A percentile compares a stretch with the other conserved stretches of the same genome.
phyloP scores from a whole-genome alignment of 92 coral and sea anemone species.

The Desmophyllum pertusum region DNA sequence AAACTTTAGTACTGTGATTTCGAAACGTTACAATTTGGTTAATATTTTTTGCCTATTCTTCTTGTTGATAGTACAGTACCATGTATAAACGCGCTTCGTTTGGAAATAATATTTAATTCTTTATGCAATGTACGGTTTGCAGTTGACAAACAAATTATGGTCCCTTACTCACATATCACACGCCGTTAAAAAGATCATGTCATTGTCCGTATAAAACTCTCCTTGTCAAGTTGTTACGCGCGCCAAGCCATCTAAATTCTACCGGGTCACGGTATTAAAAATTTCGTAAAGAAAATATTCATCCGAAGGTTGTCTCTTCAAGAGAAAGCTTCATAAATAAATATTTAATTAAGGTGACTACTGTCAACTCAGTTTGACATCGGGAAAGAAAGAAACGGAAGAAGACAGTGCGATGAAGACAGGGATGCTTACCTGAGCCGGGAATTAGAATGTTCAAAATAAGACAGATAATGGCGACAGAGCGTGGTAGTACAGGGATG shows the following conservation, averaged over 20 bases:
- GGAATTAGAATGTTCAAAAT: slow-evolving; percentile 84
- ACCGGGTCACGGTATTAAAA: neutral
- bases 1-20: too few relatives aligned
- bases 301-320: neutral
- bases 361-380: slow-evolving; percentile 3
- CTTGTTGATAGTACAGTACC: neutral
- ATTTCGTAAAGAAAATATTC: neutral
- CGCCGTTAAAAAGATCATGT: neutral
- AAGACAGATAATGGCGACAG: slow-evolving; percentile 82
- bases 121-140: neutral
- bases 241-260: neutral
- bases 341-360: slow-evolving; percentile 12
- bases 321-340: neutral
- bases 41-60: too few relatives aligned
- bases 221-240: neutral
- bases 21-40: too few relatives aligned
- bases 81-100: neutral
- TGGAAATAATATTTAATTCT: neutral
- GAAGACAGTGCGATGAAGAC: neutral
- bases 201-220: neutral
- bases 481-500: slow-evolving; percentile 84
- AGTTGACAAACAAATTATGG: neutral
- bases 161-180: neutral
- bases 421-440: slow-evolving; percentile 80
- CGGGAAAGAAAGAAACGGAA: slow-evolving; percentile 5